Conservation (phyloP, 2,888 invertebrate genomes). For the Philereme vetulata region DNA sequence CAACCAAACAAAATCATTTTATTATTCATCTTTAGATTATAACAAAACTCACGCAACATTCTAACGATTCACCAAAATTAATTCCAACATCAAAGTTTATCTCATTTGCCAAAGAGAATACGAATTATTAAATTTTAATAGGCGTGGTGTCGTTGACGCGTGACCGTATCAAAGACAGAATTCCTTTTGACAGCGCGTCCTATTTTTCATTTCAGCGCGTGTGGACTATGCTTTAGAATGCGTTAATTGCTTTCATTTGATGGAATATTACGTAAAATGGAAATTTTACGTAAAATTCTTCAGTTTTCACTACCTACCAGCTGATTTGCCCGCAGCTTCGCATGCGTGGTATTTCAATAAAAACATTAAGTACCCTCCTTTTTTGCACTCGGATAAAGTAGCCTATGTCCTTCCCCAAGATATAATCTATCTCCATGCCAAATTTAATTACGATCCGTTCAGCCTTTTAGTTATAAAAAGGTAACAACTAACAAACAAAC, state of each 20-base stretch:
- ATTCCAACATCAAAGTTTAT: slow-evolving; percentile 41
- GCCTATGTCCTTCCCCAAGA: too few species aligned
- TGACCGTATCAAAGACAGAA: slow-evolving; percentile 63
- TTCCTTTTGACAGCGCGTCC: slow-evolving; percentile 62
- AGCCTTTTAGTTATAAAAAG: too few species aligned
- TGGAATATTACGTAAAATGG: slow-evolving; percentile 4
- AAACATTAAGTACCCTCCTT: too few species aligned
- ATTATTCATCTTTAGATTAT: slow-evolving; percentile 13
- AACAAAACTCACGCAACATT: slow-evolving; percentile 23
- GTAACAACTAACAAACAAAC: too few species aligned
- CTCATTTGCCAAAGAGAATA: slow-evolving; percentile 59
- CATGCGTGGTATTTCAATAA: too few species aligned
- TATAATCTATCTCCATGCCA: too few species aligned
- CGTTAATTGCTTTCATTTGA: slow-evolving; percentile 48
- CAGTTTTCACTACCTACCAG: too few species aligned
- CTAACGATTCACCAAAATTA: slow-evolving; percentile 35
- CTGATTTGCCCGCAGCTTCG: too few species aligned
- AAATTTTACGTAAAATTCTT: neutral
- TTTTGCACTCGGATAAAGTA: too few species aligned
- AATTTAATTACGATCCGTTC: too few species aligned
- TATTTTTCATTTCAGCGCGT: slow-evolving; percentile 49
- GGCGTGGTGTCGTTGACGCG: slow-evolving; percentile 52
- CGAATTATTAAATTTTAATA: slow-evolving; percentile 65
- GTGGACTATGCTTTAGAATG: slow-evolving; percentile 43
- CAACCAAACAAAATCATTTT: too few species aligned